A percentile compares a stretch with the other conserved stretches of the same genome.
Evolutionary conservation across 1,140 invertebrate genomes (phyloP).

Genomic region (Tetraneura akinire): DNA sequence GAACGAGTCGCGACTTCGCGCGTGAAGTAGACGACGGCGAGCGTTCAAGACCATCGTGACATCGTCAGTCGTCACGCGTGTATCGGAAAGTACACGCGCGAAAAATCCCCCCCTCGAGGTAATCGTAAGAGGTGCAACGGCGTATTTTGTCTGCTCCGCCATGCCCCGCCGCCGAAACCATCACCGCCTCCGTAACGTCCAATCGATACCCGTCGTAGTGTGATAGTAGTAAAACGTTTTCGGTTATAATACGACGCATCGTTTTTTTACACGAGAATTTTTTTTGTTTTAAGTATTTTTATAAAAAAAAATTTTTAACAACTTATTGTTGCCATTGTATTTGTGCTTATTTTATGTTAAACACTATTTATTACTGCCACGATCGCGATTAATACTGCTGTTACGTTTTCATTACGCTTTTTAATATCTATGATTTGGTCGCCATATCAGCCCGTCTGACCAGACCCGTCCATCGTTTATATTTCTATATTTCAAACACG

Average conservation of each 20-base stretch:
- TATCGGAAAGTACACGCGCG: conserved; percentile 43
- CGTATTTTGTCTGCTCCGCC: conserved; percentile 14
- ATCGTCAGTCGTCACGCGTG: conserved; percentile 12
- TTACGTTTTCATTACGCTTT: not conserved
- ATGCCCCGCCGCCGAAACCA: not conserved
- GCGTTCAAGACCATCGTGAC: no score
- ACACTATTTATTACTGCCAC: not conserved
- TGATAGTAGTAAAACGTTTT: conserved; percentile 48
- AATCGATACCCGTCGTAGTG: conserved; percentile 36
- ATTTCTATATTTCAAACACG: not conserved
- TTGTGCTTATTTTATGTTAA: not conserved
- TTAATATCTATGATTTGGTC: conserved; percentile 14
- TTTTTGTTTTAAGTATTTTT: conserved; percentile 14
- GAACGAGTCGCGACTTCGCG: no score
- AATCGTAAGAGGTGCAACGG: not conserved
- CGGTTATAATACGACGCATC: conserved; percentile 20
- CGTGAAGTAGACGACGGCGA: not conserved
- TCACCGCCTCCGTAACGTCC: not conserved
- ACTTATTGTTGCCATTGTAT: not conserved
- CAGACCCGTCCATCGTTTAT: not conserved
- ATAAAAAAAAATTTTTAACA: no score
- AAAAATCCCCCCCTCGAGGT: conserved; percentile 25
- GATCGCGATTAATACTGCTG: not conserved
- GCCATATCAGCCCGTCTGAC: not conserved
- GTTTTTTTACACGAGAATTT: conserved; percentile 11